Evolutionary conservation across 1,140 invertebrate genomes (phyloP).

Genomic region (Brachionus manjavacas): DNA sequence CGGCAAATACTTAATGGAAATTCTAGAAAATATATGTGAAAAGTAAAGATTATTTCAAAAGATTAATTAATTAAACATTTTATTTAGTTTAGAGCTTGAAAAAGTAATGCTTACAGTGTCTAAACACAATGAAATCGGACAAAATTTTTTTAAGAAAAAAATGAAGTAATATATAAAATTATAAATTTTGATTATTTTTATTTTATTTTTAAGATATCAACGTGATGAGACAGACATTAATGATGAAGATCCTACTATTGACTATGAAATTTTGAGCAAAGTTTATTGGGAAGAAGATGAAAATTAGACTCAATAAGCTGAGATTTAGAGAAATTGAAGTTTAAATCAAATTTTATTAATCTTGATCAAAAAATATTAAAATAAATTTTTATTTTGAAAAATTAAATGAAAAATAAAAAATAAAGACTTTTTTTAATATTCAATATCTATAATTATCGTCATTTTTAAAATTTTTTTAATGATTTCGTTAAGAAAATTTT

Average conservation of each 20-base stretch:
- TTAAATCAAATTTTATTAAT: too few relatives aligned
- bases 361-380: too few relatives aligned
- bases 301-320: too few relatives aligned
- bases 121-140: slow-evolving; percentile 67
- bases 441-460: too few relatives aligned
- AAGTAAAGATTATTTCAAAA: slow-evolving; percentile 47
- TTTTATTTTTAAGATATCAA: not conserved
- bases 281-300: slow-evolving; percentile 32
- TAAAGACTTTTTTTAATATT: too few relatives aligned
- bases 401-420: too few relatives aligned
- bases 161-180: slow-evolving; percentile 62
- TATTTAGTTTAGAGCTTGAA: slow-evolving; percentile 65
- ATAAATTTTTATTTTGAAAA: too few relatives aligned
- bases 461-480: too few relatives aligned
- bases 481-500: too few relatives aligned
- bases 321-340: too few relatives aligned
- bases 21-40: slow-evolving; percentile 69
- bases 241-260: slow-evolving; percentile 1
- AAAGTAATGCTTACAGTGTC: slow-evolving; percentile 77
- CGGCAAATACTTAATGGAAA: slow-evolving; percentile 73
- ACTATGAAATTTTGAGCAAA: slow-evolving; percentile 42
- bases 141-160: slow-evolving; percentile 66
- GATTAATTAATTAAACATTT: not conserved
- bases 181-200: not conserved
- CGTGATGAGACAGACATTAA: slow-evolving; percentile 28